Evolutionary conservation across 1,140 invertebrate genomes (phyloP), one percentile per base, ranked within the genome.

Genomic region (Diachasmimorpha longicaudata): DNA sequence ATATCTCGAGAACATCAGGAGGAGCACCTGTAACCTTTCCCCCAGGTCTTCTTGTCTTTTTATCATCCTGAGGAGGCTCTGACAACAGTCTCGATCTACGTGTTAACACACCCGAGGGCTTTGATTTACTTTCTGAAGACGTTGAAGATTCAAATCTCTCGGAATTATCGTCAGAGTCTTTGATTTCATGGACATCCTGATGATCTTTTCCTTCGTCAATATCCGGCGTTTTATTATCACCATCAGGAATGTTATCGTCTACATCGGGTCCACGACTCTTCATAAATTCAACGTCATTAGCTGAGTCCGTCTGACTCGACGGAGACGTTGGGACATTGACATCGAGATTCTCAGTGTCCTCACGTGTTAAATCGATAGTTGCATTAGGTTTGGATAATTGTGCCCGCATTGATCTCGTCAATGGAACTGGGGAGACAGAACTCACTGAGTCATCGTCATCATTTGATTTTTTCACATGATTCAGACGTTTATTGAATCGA

Each of bases 341-440:
- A 44, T 84, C 81, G 72, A 76, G 80, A 74, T 83, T 82, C 71
- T 84, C 79, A 0, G 79, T 55, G 25, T 78, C 79, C 36, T 80
- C 79, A 6, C 48, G 13, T n/a, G 73, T 75, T 21, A 78, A 63
- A 58, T 73, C 76, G 23, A 72, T 48, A 4, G 11, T 31, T 19
- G 19, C 4, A 16, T 52, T 36, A 36, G 70, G 68, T 44, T 76
- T 74, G 36, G 14, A 11, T 44, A 73, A 63, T 55, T 74, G 76
- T 44, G 23, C 48, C 10, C 80, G 69, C 36, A 71, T 72, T 0
- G 80, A 81, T 8, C 82, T 68, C 5, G 79, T 82, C 9, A 79
- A 67, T 8, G 82, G 80, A 37, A 78, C 71, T 58, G 72, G 31
- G 52, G 71, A 72, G 21, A 52, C 52, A 44, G 19, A 3, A 48